phyloP scores from a whole-genome alignment of 2,113 vertebrate genomes.

The Crocuta crocuta region DNA sequence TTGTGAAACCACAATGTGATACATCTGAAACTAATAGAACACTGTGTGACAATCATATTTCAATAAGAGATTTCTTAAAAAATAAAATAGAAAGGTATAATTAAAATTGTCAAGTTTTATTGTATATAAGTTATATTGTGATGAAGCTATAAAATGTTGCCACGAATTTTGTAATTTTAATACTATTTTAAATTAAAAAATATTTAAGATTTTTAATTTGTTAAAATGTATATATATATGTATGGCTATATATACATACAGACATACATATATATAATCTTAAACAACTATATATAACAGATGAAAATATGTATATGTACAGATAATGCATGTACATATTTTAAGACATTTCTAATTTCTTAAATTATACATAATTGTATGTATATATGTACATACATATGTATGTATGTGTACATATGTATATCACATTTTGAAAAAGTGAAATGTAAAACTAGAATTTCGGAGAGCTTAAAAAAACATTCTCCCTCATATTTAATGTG shows the following conservation, averaged over 20 bases:
- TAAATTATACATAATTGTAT: slow-evolving; percentile 38
- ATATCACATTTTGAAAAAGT: slow-evolving; percentile 41
- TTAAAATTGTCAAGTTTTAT: neutral
- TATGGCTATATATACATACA: neutral
- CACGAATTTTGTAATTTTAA: slow-evolving; percentile 41
- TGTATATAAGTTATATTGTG: neutral
- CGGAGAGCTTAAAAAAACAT: neutral
- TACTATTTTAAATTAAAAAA: slow-evolving; percentile 23
- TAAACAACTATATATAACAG: slow-evolving; percentile 26
- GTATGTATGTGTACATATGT: neutral
- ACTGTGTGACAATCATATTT: neutral
- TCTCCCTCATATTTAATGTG: neutral
- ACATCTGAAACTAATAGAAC: neutral
- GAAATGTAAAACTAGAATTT: slow-evolving; percentile 19
- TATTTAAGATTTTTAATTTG: slow-evolving; percentile 33
- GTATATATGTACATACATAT: neutral
- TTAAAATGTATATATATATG: neutral
- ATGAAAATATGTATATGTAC: neutral
- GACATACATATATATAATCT: neutral
- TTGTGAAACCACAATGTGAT: neutral
- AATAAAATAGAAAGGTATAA: neutral
- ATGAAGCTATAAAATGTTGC: neutral
- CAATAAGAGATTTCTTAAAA: neutral
- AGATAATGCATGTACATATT: neutral
- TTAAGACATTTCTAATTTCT: slow-evolving; percentile 42